These are phyloP conservation scores for Drosophila algonquin DNA, from an alignment of 2,888 invertebrate genomes.

Conservation along the genomic window DNA sequence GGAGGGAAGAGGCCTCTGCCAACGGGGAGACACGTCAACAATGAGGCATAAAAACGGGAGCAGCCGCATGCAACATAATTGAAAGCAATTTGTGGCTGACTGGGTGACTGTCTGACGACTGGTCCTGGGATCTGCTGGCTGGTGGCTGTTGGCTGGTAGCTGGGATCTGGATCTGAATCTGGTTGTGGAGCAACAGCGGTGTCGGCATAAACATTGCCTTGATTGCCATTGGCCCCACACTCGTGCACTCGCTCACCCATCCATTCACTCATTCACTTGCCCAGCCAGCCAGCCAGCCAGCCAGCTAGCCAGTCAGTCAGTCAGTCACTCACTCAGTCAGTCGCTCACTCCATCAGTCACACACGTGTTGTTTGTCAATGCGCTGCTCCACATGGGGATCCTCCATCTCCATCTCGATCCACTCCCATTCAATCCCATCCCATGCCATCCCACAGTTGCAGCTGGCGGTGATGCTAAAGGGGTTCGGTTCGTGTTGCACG, in stretches of 20 bases:
- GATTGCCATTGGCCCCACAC: slow-evolving; percentile 61
- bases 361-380: slow-evolving; percentile 77
- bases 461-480: slow-evolving; percentile 18
- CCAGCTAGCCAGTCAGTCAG: slow-evolving; percentile 37
- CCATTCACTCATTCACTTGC: slow-evolving; percentile 27
- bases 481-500: slow-evolving; percentile 13
- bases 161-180: slow-evolving; percentile 1
- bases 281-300: slow-evolving; percentile 31
- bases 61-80: slow-evolving; percentile 74
- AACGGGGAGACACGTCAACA: slow-evolving; percentile 72
- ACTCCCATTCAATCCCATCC: neutral
- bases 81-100: slow-evolving; percentile 75
- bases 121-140: slow-evolving; percentile 14
- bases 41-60: slow-evolving; percentile 74
- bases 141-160: neutral
- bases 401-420: neutral
- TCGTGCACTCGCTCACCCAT: slow-evolving; percentile 12
- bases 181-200: slow-evolving; percentile 35
- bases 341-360: slow-evolving; percentile 41
- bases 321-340: slow-evolving; percentile 30
- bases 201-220: slow-evolving; percentile 71
- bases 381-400: slow-evolving; percentile 35
- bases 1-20: slow-evolving; percentile 48
- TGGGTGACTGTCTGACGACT: slow-evolving; percentile 22
- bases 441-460: neutral